These are phyloP conservation scores for Tetranychus truncatus DNA, from an alignment of 2,888 invertebrate genomes.

Conservation along the genomic window DNA sequence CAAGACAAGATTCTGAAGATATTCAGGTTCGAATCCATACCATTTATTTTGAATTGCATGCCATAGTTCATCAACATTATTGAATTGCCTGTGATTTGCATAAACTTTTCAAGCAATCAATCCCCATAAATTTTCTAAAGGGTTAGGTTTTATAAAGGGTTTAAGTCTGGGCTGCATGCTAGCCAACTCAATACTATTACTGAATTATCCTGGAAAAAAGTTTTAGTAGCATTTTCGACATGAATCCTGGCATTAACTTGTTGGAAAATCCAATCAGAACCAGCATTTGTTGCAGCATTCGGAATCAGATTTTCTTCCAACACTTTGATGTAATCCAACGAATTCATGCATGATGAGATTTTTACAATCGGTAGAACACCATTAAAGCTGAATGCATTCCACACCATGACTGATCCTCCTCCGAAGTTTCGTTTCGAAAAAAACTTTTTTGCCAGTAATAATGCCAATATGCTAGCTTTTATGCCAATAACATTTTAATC, in stretches of 20 bases:
- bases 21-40: background rate
- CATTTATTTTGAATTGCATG: background rate
- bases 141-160: background rate
- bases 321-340: background rate
- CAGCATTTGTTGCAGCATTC: background rate
- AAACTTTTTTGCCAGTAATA: no score
- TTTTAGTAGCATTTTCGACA: background rate
- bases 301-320: background rate
- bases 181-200: slow-evolving; percentile 4
- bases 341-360: background rate
- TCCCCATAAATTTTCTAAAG: slow-evolving; percentile 9
- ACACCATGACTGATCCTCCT: background rate
- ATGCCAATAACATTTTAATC: background rate
- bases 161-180: slow-evolving; percentile 4
- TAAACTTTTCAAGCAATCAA: background rate
- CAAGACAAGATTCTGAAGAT: background rate
- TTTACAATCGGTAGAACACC: background rate
- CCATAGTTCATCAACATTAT: background rate
- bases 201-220: background rate
- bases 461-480: no score
- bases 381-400: background rate
- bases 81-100: background rate
- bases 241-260: slow-evolving; percentile 11
- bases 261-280: slow-evolving; percentile 1
- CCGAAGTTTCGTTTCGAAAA: background rate